phyloP scores from a whole-genome alignment of 2,888 invertebrate species.

The Coelopa pilipes region DNA sequence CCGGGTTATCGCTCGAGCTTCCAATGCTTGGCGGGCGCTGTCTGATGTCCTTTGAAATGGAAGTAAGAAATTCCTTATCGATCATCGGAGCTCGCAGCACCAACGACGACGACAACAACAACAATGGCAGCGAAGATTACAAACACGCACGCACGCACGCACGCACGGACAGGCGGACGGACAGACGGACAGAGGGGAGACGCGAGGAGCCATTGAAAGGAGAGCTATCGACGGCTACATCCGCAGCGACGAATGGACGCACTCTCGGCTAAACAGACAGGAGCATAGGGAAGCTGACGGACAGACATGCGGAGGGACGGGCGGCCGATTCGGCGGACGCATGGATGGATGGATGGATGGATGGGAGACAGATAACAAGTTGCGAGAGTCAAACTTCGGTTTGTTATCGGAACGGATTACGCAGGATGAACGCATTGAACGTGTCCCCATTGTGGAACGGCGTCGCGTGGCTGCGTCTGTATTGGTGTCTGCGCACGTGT shows the following conservation, averaged over 20 bases:
- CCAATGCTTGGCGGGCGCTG: background rate
- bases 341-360: too few relatives aligned
- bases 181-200: too few relatives aligned
- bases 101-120: background rate
- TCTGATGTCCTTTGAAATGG: slow-evolving; percentile 10
- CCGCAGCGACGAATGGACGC: too few relatives aligned
- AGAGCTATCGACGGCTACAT: too few relatives aligned
- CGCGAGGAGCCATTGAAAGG: too few relatives aligned
- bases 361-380: slow-evolving; percentile 3
- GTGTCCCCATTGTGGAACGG: slow-evolving; percentile 8
- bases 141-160: too few relatives aligned
- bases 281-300: too few relatives aligned
- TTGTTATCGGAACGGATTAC: slow-evolving; percentile 16
- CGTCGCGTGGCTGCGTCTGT: slow-evolving; percentile 2
- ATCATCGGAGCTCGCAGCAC: background rate
- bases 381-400: slow-evolving; percentile 7
- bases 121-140: too few relatives aligned
- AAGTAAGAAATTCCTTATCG: slow-evolving; percentile 17
- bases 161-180: too few relatives aligned
- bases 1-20: background rate
- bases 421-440: slow-evolving; percentile 13
- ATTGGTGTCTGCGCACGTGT: background rate
- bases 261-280: too few relatives aligned
- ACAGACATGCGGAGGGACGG: too few relatives aligned
- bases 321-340: background rate